Conservation (phyloP, 2,888 invertebrate species). For the Thelaira solivaga region DNA sequence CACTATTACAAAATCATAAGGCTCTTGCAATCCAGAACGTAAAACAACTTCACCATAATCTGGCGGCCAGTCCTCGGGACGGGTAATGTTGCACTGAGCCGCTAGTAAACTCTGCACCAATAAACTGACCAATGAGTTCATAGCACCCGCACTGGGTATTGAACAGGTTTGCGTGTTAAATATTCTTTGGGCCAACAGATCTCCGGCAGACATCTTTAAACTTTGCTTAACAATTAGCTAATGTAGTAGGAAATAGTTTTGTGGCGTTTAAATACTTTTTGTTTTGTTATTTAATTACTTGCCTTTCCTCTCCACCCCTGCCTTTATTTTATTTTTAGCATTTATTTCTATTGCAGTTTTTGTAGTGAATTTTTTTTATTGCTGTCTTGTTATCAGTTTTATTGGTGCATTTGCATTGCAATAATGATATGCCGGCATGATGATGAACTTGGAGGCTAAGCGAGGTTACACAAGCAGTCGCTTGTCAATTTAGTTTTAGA, state of each 20-base stretch:
- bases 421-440: neutral
- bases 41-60: slow-evolving; percentile 70
- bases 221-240: neutral
- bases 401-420: neutral
- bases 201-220: neutral
- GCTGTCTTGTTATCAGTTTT: neutral
- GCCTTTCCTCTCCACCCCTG: neutral
- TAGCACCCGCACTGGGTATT: slow-evolving; percentile 64
- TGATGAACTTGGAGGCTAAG: too few relatives aligned
- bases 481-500: too few relatives aligned
- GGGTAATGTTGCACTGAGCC: slow-evolving; percentile 79
- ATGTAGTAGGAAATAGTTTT: neutral
- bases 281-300: neutral
- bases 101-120: slow-evolving; percentile 79
- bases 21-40: slow-evolving; percentile 60
- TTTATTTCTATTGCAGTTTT: neutral
- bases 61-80: slow-evolving; percentile 78
- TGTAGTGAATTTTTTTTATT: neutral
- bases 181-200: neutral
- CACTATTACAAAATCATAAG: slow-evolving; percentile 71
- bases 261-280: neutral
- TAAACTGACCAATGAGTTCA: slow-evolving; percentile 78
- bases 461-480: too few relatives aligned
- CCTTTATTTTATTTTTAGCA: neutral
- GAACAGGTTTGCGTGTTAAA: slow-evolving; percentile 59